Conservation (phyloP, 2,888 invertebrate species). For the Cephus spinipes region DNA sequence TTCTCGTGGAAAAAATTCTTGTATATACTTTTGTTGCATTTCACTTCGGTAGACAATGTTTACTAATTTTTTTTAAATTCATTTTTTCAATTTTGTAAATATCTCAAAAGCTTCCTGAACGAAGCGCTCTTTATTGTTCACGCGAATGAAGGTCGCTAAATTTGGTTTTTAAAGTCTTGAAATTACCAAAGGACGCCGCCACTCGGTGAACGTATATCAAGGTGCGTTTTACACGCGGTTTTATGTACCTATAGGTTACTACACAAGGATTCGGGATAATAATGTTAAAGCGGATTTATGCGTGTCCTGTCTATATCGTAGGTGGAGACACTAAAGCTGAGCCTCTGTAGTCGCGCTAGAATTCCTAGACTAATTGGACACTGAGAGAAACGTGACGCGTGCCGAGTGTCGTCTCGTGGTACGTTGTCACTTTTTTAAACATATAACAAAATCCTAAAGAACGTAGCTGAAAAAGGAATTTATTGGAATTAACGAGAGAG, state of each 20-base stretch:
- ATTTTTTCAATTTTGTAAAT: background rate
- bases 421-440: background rate
- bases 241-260: background rate
- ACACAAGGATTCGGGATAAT: background rate
- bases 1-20: background rate
- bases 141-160: background rate
- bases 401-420: background rate
- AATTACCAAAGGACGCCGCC: background rate
- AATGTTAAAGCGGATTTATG: background rate
- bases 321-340: background rate
- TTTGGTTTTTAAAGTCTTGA: background rate
- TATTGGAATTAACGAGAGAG: background rate
- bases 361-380: background rate
- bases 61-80: background rate
- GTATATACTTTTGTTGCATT: background rate
- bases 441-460: background rate
- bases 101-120: background rate
- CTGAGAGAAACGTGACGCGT: background rate
- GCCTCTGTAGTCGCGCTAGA: constrained; percentile 18
- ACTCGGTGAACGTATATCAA: background rate
- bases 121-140: background rate
- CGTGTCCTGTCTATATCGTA: background rate
- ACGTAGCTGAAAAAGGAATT: background rate
- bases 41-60: background rate
- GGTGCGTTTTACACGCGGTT: background rate